These are phyloP conservation scores for Eilema griseolum DNA, from an alignment of 2,888 invertebrate genomes.

Conservation along the genomic window DNA sequence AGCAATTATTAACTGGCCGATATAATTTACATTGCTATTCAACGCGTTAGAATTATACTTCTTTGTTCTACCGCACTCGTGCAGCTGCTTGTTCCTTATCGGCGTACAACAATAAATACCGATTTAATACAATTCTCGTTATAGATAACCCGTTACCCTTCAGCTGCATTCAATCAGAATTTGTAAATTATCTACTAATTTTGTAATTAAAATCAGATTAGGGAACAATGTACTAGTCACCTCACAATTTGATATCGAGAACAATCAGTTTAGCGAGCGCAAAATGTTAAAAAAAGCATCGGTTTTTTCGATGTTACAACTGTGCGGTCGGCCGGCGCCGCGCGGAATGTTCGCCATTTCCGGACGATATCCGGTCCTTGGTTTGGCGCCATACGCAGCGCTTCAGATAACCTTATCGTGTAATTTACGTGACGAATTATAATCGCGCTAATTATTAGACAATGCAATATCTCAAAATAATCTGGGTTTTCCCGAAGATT, in stretches of 20 bases:
- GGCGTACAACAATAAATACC: slow-evolving; percentile 74
- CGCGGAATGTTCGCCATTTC: slow-evolving; percentile 85
- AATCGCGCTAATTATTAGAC: slow-evolving; percentile 13
- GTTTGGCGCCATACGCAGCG: slow-evolving; percentile 66
- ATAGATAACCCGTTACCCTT: slow-evolving; percentile 71
- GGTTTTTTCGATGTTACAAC: slow-evolving; percentile 66
- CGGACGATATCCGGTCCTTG: slow-evolving; percentile 83
- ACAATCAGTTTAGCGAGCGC: slow-evolving; percentile 43
- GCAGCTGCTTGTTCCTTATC: slow-evolving; percentile 83
- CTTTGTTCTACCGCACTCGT: slow-evolving; percentile 77
- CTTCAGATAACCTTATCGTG: slow-evolving; percentile 70
- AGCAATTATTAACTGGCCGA: slow-evolving; percentile 57
- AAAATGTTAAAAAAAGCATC: slow-evolving; percentile 55
- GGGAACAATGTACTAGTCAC: not conserved
- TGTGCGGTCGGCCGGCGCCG: slow-evolving; percentile 75
- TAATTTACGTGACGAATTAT: slow-evolving; percentile 34
- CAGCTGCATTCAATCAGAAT: slow-evolving; percentile 43
- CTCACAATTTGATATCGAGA: slow-evolving; percentile 20
- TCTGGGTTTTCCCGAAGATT: not conserved
- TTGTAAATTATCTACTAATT: slow-evolving; percentile 8
- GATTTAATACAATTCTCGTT: slow-evolving; percentile 77
- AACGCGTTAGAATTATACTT: slow-evolving; percentile 72
- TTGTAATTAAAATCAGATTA: slow-evolving; percentile 4
- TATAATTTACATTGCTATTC: slow-evolving; percentile 71
- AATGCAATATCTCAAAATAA: not conserved